Evolutionary conservation across 2,797 vertebrate genomes (phyloP), one percentile per base, ranked within the genome.

Genomic region (Macropodus opercularis): DNA sequence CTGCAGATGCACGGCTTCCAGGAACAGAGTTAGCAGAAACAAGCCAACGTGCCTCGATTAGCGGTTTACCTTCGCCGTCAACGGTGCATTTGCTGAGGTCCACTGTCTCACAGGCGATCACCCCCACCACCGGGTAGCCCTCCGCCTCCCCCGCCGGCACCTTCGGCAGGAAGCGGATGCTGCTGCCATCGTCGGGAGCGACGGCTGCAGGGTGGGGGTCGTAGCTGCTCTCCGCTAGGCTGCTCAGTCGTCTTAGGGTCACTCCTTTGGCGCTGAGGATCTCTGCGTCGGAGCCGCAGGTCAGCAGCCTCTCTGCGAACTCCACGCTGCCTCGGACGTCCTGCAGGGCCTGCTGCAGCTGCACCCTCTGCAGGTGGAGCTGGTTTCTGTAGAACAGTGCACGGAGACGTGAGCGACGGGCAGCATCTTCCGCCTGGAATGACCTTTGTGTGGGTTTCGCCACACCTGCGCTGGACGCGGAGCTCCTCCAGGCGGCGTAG

Each of bases 231-330:
- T 91, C 86, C 15, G 88, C 90, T 67, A 98, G 89, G 57, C 81
- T 80, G 35, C 64, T 87, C 73, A 98, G 90, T 3, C 94, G 88
- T 5, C 87, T 93, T 0, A 92, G 70, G 4, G 95, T 95, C 53
- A 96, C 91, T 0, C 84, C 87, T 76, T 96, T 95, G 66, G 93
- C 92, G 51, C 90, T 61, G 6, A 98, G 95, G 75, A 98, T 93
- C 88, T 95, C 94, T 0, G 93, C 52, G 13, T 96, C 92, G 0
- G 95, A 94, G 73, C 95, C 95, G 0, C 77, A 89, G 15, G 72
- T 90, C 69, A 98, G 91, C 75, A 98, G 87, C 15, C 87, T 86
- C 82, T 96, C 92, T 0, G 95, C 93, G 21, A 96, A 98, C 35
- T 94, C 92, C 74, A 96, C 92, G 0, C 92, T 80, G 0, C 92